Evolutionary conservation across 2,113 vertebrate species (phyloP), one percentile per base, ranked within the genome.

Genomic region (Suncus etruscus): DNA sequence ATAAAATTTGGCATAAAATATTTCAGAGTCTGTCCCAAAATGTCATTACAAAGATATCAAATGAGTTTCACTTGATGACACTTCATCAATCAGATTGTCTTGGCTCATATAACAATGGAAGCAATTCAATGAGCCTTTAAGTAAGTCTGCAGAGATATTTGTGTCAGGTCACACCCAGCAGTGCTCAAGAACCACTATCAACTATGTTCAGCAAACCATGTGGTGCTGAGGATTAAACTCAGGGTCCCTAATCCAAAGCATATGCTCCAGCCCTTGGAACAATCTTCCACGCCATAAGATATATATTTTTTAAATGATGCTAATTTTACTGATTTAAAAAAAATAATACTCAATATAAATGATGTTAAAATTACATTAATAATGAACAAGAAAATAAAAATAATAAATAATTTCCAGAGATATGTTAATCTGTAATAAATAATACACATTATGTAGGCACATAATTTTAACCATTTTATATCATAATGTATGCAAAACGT

Each of bases 361-460:
- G 6, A 54, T 61, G 27, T 8, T 6, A 3, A 86, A 91, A 50
- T 87, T 83, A 69, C n/a, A 66, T 24, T 77, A 45, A 83, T 89
- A 24, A 51, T 66, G 31, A 94, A 45, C 31, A 91, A 82, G 29
- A 14, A 74, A 89, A 80, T 85, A 75, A 84, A 92, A 89, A 81
- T 68, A 10, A 66, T 58, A 18, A 12, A 18, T 51, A 79, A 39
- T 27, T 12, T 29, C 22, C 45, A 93, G 61, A 87, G 74, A 65
- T 81, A 70, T 27, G 22, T 3, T 69, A 8, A 47, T 29, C 7
- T 86, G 0, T 69, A 11, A 83, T 1, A 74, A 18, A 77, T 80
- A 86, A 86, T 79, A 72, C 14, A 3, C 86, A 58, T 90, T 90
- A 74, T 1, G 50, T 70, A 27, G 25, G 22, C 15, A 69, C 14